phyloP scores from a whole-genome alignment of 2,113 vertebrate genomes.

The Ochotona princeps region DNA sequence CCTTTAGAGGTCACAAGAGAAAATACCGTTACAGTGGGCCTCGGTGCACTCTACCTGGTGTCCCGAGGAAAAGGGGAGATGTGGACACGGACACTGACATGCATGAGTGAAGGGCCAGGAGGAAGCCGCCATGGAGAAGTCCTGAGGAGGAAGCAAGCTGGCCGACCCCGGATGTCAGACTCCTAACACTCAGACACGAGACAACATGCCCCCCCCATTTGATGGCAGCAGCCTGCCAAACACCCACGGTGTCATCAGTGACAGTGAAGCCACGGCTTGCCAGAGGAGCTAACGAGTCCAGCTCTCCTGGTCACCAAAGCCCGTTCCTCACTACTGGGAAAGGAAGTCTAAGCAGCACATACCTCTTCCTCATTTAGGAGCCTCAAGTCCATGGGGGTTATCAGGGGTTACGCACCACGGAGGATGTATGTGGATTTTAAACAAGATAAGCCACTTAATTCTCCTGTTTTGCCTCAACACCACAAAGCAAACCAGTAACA shows the following conservation, averaged over 20 bases:
- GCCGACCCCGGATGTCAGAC: no score
- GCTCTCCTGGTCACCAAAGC: background rate
- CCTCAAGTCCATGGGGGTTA: background rate
- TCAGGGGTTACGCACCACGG: background rate
- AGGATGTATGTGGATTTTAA: background rate
- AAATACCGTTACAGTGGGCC: background rate
- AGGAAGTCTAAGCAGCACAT: background rate
- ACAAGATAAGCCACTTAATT: background rate
- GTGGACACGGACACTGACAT: background rate
- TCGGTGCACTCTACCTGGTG: background rate
- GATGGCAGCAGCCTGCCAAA: background rate
- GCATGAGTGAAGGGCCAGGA: background rate
- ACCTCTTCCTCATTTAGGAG: background rate
- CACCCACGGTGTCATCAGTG: rapidly evolving
- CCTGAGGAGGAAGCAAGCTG: background rate
- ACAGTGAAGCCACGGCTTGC: background rate
- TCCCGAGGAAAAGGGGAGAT: background rate
- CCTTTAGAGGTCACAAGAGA: background rate
- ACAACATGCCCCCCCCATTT: no score
- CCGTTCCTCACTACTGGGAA: background rate
- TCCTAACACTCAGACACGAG: background rate
- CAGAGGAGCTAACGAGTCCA: no score
- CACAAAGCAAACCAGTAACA: background rate
- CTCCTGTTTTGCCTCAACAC: slow-evolving; percentile 3
- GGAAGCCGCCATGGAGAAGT: background rate